These are phyloP conservation scores for Phaenicophaeus curvirostris DNA, from an alignment of 2,797 vertebrate genomes.

Conservation along the genomic window DNA sequence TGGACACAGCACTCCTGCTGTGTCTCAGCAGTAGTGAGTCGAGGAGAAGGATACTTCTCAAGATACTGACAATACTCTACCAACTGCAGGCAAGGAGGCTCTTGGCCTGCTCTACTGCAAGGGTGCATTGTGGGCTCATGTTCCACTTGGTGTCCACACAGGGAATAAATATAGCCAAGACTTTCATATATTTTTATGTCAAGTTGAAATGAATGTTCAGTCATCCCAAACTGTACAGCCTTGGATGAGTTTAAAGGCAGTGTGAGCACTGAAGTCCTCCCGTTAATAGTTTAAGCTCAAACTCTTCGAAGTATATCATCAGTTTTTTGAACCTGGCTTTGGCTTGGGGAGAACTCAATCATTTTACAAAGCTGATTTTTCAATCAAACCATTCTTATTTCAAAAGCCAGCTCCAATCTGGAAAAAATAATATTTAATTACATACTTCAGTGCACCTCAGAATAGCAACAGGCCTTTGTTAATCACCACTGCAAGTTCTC, in stretches of 20 bases:
- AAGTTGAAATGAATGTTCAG: neutral
- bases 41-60: neutral
- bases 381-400: conserved; percentile 56
- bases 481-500: conserved; percentile 52
- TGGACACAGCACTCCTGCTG: neutral
- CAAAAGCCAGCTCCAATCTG: conserved; percentile 32
- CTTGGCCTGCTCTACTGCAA: neutral
- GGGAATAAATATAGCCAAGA: neutral
- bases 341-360: neutral
- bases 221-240: neutral
- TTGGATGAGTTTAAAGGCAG: neutral
- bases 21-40: neutral
- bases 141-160: neutral
- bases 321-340: neutral
- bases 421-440: conserved; percentile 64
- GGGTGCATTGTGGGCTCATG: neutral
- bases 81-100: too few relatives aligned
- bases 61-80: neutral
- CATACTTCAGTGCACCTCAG: conserved; percentile 68
- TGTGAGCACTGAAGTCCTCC: neutral
- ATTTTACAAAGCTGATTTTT: conserved; percentile 46
- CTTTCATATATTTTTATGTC: neutral
- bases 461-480: conserved; percentile 56
- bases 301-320: neutral
- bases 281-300: neutral